phyloP scores from a whole-genome alignment of 2,113 vertebrate genomes.

The Rousettus leschenaultii region DNA sequence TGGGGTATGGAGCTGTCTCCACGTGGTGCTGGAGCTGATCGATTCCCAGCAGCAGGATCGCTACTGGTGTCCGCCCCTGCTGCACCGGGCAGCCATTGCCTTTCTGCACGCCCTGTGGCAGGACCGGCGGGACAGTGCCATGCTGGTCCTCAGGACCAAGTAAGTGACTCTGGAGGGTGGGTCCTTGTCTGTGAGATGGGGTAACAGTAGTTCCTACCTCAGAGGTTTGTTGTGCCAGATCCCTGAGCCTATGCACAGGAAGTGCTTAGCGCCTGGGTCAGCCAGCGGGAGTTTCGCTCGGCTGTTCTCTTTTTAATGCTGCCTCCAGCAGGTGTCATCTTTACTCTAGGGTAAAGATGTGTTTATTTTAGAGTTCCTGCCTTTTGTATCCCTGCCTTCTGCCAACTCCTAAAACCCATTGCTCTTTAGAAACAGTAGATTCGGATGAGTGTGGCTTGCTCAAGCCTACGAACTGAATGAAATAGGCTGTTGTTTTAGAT shows the following conservation, averaged over 20 bases:
- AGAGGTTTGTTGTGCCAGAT: neutral
- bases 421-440: neutral
- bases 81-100: slow-evolving; percentile 93
- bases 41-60: slow-evolving; percentile 92
- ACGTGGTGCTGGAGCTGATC: slow-evolving; percentile 93
- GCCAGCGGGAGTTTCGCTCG: neutral
- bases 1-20: slow-evolving; percentile 96
- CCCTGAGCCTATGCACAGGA: neutral
- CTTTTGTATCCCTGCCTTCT: neutral
- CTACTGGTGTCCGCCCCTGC: slow-evolving; percentile 94
- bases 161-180: slow-evolving; percentile 70
- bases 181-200: neutral
- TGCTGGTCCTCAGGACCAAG: slow-evolving; percentile 95
- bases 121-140: slow-evolving; percentile 96
- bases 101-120: slow-evolving; percentile 98
- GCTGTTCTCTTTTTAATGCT: neutral
- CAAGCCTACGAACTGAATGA: neutral
- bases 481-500: neutral
- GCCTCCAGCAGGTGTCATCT: neutral
- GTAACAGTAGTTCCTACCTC: neutral
- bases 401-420: neutral
- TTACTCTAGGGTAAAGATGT: neutral
- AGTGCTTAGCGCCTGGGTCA: neutral
- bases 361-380: neutral
- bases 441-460: neutral